Percentiles rank a stretch among this genome's conserved stretches.
phyloP scores from a whole-genome alignment of 2,797 vertebrate genomes.

The Myotis daubentonii region DNA sequence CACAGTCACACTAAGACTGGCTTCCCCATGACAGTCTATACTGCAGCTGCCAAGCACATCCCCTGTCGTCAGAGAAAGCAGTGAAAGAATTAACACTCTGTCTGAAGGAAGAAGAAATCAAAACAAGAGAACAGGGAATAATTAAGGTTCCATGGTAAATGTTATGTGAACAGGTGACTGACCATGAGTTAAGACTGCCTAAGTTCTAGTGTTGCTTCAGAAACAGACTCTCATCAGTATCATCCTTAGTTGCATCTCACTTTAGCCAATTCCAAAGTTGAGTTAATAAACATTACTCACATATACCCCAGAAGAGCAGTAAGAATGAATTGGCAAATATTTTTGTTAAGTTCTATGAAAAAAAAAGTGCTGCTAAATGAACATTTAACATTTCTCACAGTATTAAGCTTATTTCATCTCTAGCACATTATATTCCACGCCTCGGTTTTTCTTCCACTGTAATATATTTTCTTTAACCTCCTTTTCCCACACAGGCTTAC shows the following conservation, averaged over 20 bases:
- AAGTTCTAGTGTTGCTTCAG: conserved; percentile 13
- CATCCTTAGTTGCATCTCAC: neutral
- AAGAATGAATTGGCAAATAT: conserved; percentile 2
- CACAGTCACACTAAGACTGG: neutral
- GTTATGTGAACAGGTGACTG: neutral
- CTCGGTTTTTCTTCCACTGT: conserved; percentile 53
- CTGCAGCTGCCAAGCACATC: neutral
- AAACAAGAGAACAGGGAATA: neutral
- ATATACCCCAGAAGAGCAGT: neutral
- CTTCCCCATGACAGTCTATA: neutral
- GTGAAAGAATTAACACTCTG: conserved; percentile 10
- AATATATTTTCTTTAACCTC: conserved; percentile 62
- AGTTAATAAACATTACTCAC: neutral
- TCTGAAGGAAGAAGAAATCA: conserved; percentile 1
- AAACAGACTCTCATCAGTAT: neutral
- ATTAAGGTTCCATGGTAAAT: neutral
- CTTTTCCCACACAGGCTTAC: conserved; percentile 58
- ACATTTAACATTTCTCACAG: conserved; percentile 20
- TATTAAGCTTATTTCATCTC: conserved; percentile 49
- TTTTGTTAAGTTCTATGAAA: conserved; percentile 40
- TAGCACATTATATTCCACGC: neutral
- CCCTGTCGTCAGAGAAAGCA: neutral
- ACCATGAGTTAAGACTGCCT: neutral
- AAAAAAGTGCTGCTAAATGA: conserved; percentile 43
- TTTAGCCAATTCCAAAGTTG: conserved; percentile 5